These are phyloP conservation scores for Bothrops jararaca DNA, from an alignment of 2,113 vertebrate species.

Conservation along the genomic window DNA sequence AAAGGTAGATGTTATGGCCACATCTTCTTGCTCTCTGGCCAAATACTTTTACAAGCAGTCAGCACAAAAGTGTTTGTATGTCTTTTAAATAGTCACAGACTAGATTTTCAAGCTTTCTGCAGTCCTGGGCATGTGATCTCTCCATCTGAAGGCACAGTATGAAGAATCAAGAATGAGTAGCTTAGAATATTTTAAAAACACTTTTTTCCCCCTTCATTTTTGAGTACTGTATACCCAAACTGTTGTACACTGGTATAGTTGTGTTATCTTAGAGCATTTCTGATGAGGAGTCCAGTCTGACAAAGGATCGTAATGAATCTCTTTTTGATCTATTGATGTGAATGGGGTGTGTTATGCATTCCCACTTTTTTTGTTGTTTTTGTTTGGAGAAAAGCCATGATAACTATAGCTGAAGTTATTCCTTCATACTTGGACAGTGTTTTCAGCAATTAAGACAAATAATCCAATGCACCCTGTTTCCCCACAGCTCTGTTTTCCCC, in stretches of 20 bases:
- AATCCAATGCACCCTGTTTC: not conserved
- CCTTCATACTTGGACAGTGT: not conserved
- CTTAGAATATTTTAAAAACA: not conserved
- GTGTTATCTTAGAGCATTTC: not conserved
- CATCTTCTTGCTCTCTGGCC: not conserved
- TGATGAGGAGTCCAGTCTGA: not conserved
- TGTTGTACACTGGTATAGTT: not conserved
- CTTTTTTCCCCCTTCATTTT: not conserved
- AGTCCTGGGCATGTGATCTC: not conserved
- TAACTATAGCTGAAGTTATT: not conserved
- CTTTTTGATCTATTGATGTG: not conserved
- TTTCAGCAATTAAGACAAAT: not conserved
- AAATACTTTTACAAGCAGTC: not conserved
- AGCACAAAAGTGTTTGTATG: not conserved
- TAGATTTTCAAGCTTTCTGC: slow-evolving; percentile 14
- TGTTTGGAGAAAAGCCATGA: not conserved
- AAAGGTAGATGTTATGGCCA: not conserved
- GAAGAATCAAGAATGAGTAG: not conserved
- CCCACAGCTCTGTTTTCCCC: not conserved
- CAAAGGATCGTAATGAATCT: not conserved
- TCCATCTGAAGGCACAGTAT: not conserved
- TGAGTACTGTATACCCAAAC: not conserved
- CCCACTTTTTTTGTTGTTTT: not conserved
- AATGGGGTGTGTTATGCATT: not conserved
- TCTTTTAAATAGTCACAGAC: slow-evolving; percentile 10